Evolutionary conservation across 1,140 invertebrate species (phyloP).

Genomic region (Gryllus bimaculatus): DNA sequence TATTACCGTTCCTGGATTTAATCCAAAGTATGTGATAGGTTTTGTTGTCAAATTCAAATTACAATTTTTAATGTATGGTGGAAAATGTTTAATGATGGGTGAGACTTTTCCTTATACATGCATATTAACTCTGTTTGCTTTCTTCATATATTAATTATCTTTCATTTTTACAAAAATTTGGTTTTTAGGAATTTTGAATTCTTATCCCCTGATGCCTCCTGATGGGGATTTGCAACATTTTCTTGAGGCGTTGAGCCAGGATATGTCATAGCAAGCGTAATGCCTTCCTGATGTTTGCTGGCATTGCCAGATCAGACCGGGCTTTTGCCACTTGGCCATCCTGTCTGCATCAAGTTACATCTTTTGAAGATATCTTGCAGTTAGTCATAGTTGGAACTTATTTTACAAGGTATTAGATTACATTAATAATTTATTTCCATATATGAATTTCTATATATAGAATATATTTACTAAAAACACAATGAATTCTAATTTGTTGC

Average conservation of each 20-base stretch:
- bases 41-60: no score
- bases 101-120: no score
- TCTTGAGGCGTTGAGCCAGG: slow-evolving; percentile 91
- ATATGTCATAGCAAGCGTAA: slow-evolving; percentile 99
- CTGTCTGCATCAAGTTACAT: slow-evolving; percentile 88
- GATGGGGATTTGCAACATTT: slow-evolving; percentile 93
- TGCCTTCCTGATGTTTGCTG: slow-evolving; percentile 98
- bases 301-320: slow-evolving; percentile 90
- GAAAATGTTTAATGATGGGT: no score
- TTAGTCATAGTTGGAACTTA: slow-evolving; percentile 97
- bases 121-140: no score
- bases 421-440: neutral
- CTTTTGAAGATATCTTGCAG: slow-evolving; percentile 96
- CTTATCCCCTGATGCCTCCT: slow-evolving; percentile 95
- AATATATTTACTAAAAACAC: neutral
- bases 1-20: no score
- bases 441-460: neutral
- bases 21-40: no score
- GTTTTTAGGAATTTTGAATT: slow-evolving; percentile 87
- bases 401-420: slow-evolving; percentile 84
- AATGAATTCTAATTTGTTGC: no score
- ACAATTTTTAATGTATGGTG: no score
- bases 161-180: neutral
- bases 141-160: no score
- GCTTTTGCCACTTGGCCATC: slow-evolving; percentile 87